Evolutionary conservation across 1,140 invertebrate genomes (phyloP).

Genomic region (Copidosoma floridanum): DNA sequence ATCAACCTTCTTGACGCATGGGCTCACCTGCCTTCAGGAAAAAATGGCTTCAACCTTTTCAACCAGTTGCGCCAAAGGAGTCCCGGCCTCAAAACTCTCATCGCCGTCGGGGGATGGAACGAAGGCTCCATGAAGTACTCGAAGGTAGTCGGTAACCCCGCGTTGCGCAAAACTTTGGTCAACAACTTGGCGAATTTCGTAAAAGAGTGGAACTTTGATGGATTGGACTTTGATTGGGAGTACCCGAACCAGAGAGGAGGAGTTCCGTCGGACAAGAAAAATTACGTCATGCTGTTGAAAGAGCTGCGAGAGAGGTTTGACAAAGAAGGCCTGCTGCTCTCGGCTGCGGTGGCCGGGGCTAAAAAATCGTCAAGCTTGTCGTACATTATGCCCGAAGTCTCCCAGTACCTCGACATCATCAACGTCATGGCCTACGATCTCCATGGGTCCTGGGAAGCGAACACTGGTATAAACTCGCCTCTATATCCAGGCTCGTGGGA

Average conservation of each 20-base stretch:
- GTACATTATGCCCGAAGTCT: conserved; percentile 61
- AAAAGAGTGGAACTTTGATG: conserved; percentile 36
- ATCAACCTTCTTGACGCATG: conserved; percentile 38
- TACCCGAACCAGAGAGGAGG: conserved; percentile 45
- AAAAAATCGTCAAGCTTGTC: conserved; percentile 57
- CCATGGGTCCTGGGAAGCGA: conserved; percentile 62
- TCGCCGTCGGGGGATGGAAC: conserved; percentile 78
- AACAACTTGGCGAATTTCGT: conserved; percentile 34
- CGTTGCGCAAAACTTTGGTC: conserved; percentile 38
- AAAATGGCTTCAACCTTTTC: conserved; percentile 44
- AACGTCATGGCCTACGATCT: conserved; percentile 74
- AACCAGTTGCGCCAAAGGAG: conserved; percentile 65
- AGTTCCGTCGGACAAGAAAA: conserved; percentile 51
- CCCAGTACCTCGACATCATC: conserved; percentile 60
- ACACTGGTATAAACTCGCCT: conserved; percentile 64
- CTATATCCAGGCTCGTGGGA: conserved; percentile 46
- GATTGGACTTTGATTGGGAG: conserved; percentile 57
- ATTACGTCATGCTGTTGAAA: conserved; percentile 57
- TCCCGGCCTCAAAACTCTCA: conserved; percentile 65
- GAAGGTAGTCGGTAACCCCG: conserved; percentile 28
- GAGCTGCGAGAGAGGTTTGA: conserved; percentile 62
- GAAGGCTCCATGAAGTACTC: conserved; percentile 72
- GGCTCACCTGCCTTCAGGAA: conserved; percentile 22
- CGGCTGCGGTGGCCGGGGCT: conserved; percentile 65
- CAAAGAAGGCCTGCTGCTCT: conserved; percentile 57